These are phyloP conservation scores for Syncerus caffer DNA, from an alignment of 2,797 vertebrate species.

Conservation along the genomic window DNA sequence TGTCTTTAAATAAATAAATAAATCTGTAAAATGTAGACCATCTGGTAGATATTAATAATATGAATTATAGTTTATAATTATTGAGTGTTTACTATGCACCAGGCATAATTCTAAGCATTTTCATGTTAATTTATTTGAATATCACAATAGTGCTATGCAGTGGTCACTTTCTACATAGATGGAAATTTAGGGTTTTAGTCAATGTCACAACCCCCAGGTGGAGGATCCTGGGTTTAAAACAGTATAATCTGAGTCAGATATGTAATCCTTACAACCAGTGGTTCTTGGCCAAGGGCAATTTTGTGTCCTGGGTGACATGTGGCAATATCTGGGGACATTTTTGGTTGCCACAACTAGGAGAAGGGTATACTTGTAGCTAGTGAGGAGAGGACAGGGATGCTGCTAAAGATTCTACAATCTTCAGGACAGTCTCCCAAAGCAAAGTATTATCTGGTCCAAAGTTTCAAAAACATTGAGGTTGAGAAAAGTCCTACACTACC, in stretches of 20 bases:
- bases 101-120: neutral
- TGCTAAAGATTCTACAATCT: neutral
- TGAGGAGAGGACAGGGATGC: neutral
- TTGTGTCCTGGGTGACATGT: neutral
- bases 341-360: neutral
- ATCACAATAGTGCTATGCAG: neutral
- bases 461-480: neutral
- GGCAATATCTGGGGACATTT: neutral
- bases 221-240: neutral
- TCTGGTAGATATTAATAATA: neutral
- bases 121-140: neutral
- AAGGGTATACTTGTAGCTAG: neutral
- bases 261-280: neutral
- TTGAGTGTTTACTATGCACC: neutral
- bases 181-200: neutral
- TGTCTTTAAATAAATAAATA: neutral
- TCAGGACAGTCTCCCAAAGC: neutral
- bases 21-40: neutral
- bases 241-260: neutral
- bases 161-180: neutral
- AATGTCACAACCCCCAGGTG: neutral
- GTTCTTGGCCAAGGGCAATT: neutral
- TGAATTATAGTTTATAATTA: neutral
- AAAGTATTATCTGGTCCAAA: neutral
- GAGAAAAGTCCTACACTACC: neutral